Conservation (phyloP, 2,888 invertebrate species). For the Thecophora atra region DNA sequence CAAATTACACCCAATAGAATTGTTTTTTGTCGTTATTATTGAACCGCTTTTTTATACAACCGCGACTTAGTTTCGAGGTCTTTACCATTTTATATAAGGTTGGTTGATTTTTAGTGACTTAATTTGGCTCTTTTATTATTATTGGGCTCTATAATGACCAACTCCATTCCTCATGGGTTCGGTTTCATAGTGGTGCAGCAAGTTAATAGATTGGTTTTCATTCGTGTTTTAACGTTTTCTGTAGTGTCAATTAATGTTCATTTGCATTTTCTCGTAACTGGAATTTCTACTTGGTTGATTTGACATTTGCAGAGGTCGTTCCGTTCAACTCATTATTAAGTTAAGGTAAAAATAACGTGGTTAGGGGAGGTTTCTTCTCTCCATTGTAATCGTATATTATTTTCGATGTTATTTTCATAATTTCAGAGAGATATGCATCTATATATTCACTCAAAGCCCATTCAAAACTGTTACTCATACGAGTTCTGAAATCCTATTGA, state of each 20-base stretch:
- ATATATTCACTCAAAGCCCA: too few species aligned
- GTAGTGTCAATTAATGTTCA: slow-evolving; percentile 46
- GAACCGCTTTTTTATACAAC: slow-evolving; percentile 9
- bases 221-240: slow-evolving; percentile 38
- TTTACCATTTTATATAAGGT: not conserved
- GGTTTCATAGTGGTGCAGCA: slow-evolving; percentile 53
- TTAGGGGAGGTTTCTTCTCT: too few species aligned
- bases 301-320: slow-evolving; percentile 3
- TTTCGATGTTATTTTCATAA: too few species aligned
- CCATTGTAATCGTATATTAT: too few species aligned
- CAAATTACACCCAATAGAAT: slow-evolving; percentile 35
- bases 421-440: too few species aligned
- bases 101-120: slow-evolving; percentile 29
- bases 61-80: not conserved
- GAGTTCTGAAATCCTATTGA: too few species aligned
- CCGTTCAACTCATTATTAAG: not conserved
- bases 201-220: slow-evolving; percentile 58
- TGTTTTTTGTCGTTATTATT: slow-evolving; percentile 24
- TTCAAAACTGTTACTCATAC: too few species aligned
- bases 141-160: slow-evolving; percentile 22
- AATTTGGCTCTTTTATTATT: slow-evolving; percentile 26
- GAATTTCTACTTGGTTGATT: not conserved
- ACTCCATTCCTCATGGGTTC: slow-evolving; percentile 21
- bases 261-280: slow-evolving; percentile 40
- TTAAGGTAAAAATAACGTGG: too few species aligned